phyloP scores from a whole-genome alignment of 2,113 vertebrate genomes.

The Alligator mississippiensis region DNA sequence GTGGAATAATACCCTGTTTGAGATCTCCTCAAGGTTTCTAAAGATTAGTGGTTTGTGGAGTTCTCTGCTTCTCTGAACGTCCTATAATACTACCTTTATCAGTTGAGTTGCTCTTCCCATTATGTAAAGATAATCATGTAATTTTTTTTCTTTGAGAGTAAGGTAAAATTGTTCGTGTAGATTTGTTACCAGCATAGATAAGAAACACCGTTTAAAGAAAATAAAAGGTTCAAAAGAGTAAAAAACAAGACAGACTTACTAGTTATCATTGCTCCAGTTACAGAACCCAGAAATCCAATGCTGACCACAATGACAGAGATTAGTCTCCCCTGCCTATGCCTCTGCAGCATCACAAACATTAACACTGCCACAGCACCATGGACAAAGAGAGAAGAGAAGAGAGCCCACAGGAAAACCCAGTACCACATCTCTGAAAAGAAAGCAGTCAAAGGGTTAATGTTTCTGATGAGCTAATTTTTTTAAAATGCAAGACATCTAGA shows the following conservation, averaged over 20 bases:
- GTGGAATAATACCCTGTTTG: neutral
- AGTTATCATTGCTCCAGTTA: constrained; percentile 95
- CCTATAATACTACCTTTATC: neutral
- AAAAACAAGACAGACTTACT: constrained; percentile 85
- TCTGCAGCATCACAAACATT: constrained; percentile 97
- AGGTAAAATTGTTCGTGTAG: neutral
- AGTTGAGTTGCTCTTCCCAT: no score
- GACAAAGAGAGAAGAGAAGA: constrained; percentile 97
- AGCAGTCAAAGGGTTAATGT: constrained; percentile 60
- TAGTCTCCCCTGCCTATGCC: constrained; percentile 92
- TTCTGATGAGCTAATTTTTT: neutral
- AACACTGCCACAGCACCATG: constrained; percentile 92
- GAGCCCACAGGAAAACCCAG: constrained; percentile 99
- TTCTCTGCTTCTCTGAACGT: neutral
- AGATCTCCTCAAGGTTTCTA: neutral
- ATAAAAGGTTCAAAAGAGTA: neutral
- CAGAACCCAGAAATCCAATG: constrained; percentile 93
- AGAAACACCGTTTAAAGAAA: neutral
- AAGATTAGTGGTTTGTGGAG: neutral
- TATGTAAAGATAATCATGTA: no score
- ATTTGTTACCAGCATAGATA: neutral
- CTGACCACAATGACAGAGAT: constrained; percentile 95
- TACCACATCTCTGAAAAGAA: constrained; percentile 97
- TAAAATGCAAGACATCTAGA: neutral
- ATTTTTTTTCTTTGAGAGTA: neutral